Evolutionary conservation across 2,797 vertebrate genomes (phyloP), one percentile per base, ranked within the genome.

Genomic region (Gobio occitaniae): DNA sequence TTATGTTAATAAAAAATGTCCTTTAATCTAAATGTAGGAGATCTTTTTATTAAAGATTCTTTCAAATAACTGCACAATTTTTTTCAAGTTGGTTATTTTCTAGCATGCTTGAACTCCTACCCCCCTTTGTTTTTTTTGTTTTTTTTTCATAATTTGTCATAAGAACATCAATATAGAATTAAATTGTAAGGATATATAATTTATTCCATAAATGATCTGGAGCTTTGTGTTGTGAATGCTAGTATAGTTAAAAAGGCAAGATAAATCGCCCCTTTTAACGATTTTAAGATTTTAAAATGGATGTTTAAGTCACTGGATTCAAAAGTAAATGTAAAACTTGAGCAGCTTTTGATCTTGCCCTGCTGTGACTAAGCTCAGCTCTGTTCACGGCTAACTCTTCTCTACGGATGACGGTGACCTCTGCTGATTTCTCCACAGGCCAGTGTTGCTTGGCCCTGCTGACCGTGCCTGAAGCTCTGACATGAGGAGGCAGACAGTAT

Each of bases 401-500:
- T 78, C 65, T 48, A 32, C 29, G 66, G 76, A 25, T 25, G 52
- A 48, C 17, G 44, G n/a, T 85, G 76, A 78, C 38, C 83, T 85
- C 77, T 50, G 75, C 83, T 50, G 44, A 68, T 47, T 44, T 86
- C 79, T 69, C 44, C 38, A 77, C 65, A 61, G 79, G 63, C 74
- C 36, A 69, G 48, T 41, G 65, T 25, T 63, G 65, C 47, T 54
- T 75, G 32, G 69, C 47, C 56, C 72, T 19, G 11, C 78, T 66
- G n/a, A 68, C 56, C 32, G 32, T 19, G 75, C 68, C 69, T 71
- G 48, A 65, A 63, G 75, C 68, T 66, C 59, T 66, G 38, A 44
- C 68, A 74, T 69, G 65, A 36, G 47, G 68, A 79, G 66, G 56
- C 65, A 78, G 85, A 83, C 84, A 76, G 29, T 70, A 79, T 83